Base-by-base conservation (phyloP, 2,797 vertebrate species). In the Enteromius thamalakanensis region DNA sequence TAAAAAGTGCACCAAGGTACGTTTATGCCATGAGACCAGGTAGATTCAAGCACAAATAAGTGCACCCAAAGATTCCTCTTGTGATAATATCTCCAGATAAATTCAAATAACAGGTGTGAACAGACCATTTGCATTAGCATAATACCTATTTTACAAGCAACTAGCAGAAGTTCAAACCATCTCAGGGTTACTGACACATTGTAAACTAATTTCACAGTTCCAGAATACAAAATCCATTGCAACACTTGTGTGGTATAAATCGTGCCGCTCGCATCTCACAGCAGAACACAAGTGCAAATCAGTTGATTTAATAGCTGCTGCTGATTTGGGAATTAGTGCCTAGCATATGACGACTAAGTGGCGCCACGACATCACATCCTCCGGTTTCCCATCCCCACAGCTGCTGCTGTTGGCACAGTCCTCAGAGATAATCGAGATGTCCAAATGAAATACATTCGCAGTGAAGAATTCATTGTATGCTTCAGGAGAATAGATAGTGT, bases 371-470 rank as follows among this genome's bases (percentile, higher is more conserved):
- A 90, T 79, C 9, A 69, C 78, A 19, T 70, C 64, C n/a, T 47
- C 70, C 0, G 58, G 53, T 72, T 78, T 14, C 15, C 45, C 69
- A 71, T 42, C 62, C 17, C 82, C 81, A 83, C 92, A 92, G 90
- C 92, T 93, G 91, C 88, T 90, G 49, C 71, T 81, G 85, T 76
- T 91, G 90, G 88, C 90, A 86, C 87, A 3, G 23, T 69, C 47
- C 37, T 42, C 51, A 2, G 87, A 85, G 88, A 91, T 87, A 85
- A 83, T 86, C 85, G 89, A 87, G 80, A 90, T 90, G 89, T 87
- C 85, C 87, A 90, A 72, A 87, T 74, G 88, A 90, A 88, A 90
- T 87, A 90, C 87, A 88, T 86, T 86, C 77, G 53, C 64, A 51
- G 21, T 40, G 32, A 47, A 53, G 45, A 40, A 79, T 53, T 47